A percentile compares a stretch with the other conserved stretches of the same genome.
Evolutionary conservation across 2,797 vertebrate species (phyloP).

Genomic region (Remorina albescens): DNA sequence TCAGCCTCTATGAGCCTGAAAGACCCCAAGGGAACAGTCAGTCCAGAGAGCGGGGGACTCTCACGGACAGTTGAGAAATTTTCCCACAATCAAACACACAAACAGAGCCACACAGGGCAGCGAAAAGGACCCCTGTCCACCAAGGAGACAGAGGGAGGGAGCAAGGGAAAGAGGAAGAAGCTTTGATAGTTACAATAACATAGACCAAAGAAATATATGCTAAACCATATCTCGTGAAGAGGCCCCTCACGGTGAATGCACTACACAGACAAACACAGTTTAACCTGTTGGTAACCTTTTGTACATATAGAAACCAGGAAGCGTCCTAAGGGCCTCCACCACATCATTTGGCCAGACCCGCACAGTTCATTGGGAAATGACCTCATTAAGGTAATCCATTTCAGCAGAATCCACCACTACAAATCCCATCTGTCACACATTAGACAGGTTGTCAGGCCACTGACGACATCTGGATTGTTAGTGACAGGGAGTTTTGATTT

Average conservation of each 20-base stretch:
- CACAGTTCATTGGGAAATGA: constrained; percentile 69
- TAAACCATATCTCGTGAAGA: constrained; percentile 44
- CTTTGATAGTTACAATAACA: constrained; percentile 73
- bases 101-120: constrained; percentile 78
- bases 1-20: constrained; percentile 54
- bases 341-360: constrained; percentile 48
- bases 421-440: constrained; percentile 70
- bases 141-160: constrained; percentile 48
- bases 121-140: constrained; percentile 63
- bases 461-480: constrained; percentile 67
- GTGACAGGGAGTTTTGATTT: constrained; percentile 38
- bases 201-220: constrained; percentile 53
- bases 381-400: constrained; percentile 74
- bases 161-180: constrained; percentile 45
- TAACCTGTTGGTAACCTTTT: constrained; percentile 47
- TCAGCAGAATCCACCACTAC: constrained; percentile 56
- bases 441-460: constrained; percentile 65
- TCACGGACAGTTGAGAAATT: constrained; percentile 82
- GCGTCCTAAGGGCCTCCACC: constrained; percentile 26
- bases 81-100: constrained; percentile 87
- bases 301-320: constrained; percentile 25
- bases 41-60: constrained; percentile 80
- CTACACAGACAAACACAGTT: constrained; percentile 27
- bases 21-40: constrained; percentile 78
- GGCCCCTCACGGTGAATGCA: constrained; percentile 33